Evolutionary conservation across 1,140 invertebrate species (phyloP).

Genomic region (Drosophila guanche): DNA sequence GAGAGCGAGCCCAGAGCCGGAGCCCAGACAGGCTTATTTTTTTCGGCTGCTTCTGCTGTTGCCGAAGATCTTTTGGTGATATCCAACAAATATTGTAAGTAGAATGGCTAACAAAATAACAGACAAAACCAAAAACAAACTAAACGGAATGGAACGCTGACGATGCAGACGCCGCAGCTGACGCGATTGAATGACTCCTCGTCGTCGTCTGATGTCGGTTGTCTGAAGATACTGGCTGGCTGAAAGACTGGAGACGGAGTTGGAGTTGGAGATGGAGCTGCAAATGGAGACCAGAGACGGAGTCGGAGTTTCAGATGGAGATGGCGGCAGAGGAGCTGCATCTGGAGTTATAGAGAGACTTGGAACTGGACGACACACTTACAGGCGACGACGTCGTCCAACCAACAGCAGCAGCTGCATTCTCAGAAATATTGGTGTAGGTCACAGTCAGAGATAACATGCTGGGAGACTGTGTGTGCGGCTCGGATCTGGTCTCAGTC

Average conservation of each 20-base stretch:
- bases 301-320: not conserved
- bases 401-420: conserved; percentile 70
- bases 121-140: conserved; percentile 46
- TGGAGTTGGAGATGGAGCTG: conserved; percentile 2
- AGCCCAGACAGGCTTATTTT: conserved; percentile 18
- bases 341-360: conserved; percentile 42
- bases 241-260: conserved; percentile 41
- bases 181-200: conserved; percentile 80
- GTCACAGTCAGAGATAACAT: conserved; percentile 84
- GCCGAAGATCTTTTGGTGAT: conserved; percentile 74
- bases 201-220: conserved; percentile 57
- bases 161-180: conserved; percentile 77
- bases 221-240: conserved; percentile 79
- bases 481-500: conserved; percentile 13
- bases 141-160: conserved; percentile 58
- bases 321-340: conserved; percentile 3
- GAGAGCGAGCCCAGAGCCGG: no score
- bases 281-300: conserved; percentile 42
- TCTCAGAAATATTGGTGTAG: conserved; percentile 84
- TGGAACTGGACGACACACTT: conserved; percentile 74
- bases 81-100: conserved; percentile 79
- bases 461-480: conserved; percentile 36
- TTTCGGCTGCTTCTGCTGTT: conserved; percentile 57
- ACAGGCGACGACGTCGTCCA: conserved; percentile 73
- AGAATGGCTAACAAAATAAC: conserved; percentile 70